These are phyloP conservation scores for Myotis planiceps DNA, from an alignment of 2,797 vertebrate species.

Conservation along the genomic window DNA sequence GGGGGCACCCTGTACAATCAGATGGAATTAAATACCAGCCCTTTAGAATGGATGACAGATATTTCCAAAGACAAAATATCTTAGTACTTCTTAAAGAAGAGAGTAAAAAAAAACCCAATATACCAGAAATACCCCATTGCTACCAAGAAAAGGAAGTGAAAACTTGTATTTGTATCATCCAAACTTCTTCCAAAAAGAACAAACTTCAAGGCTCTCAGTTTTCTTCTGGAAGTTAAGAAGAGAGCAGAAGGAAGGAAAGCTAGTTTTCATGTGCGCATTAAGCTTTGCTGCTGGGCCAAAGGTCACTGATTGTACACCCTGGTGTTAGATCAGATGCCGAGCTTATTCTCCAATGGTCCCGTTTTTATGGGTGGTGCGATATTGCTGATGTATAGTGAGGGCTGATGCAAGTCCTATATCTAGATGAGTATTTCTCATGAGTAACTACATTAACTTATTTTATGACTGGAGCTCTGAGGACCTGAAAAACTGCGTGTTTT, in stretches of 20 bases:
- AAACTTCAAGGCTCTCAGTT: background rate
- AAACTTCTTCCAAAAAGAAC: background rate
- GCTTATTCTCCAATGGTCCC: background rate
- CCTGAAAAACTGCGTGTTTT: background rate
- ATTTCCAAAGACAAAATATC: background rate
- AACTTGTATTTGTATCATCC: background rate
- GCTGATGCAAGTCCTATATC: background rate
- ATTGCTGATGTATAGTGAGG: background rate
- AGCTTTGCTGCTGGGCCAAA: constrained; percentile 55
- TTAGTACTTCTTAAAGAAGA: too few relatives aligned
- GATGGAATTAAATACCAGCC: background rate
- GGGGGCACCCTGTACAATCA: background rate
- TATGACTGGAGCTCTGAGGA: constrained; percentile 29
- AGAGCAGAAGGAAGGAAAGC: background rate
- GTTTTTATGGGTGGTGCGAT: background rate
- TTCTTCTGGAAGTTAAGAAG: background rate
- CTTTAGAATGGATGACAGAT: background rate
- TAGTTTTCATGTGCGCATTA: background rate
- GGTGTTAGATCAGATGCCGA: background rate
- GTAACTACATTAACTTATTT: constrained; percentile 63
- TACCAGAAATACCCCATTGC: background rate
- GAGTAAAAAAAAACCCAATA: background rate
- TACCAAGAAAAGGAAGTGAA: background rate
- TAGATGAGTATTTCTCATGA: constrained; percentile 17
- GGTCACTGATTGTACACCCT: constrained; percentile 6